Percentiles rank a stretch among this genome's conserved stretches.
phyloP scores from a whole-genome alignment of 2,797 vertebrate genomes.

The Tangara arthus region DNA sequence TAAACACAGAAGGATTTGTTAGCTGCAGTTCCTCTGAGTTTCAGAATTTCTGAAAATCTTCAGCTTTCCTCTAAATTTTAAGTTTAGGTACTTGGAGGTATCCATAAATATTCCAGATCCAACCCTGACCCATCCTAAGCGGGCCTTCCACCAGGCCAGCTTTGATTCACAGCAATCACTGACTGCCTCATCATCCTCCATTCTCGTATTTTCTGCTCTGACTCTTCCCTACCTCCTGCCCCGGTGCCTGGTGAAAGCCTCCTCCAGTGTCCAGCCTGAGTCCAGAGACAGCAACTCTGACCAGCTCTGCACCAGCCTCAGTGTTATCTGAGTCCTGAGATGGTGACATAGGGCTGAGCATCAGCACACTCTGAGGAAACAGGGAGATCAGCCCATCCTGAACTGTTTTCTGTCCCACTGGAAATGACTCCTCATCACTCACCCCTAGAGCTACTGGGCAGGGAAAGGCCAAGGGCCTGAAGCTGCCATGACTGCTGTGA shows the following conservation, averaged over 20 bases:
- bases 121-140: not conserved
- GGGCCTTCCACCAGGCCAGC: not conserved
- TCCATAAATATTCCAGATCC: not conserved
- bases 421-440: not conserved
- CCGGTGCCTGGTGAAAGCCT: not conserved
- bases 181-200: not conserved
- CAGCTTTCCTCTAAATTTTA: not conserved
- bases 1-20: not conserved
- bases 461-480: not conserved
- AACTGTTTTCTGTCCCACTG: not conserved
- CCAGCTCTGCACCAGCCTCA: not conserved
- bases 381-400: not conserved
- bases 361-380: accelerated
- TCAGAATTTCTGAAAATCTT: not conserved
- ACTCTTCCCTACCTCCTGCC: not conserved
- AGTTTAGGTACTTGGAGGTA: not conserved
- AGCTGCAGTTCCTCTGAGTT: not conserved
- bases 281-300: not conserved
- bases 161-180: not conserved
- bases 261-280: not conserved
- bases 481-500: not conserved
- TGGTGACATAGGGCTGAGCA: not conserved
- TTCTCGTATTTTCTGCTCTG: not conserved
- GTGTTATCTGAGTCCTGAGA: not conserved
- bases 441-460: not conserved